Evolutionary conservation across 2,113 vertebrate species (phyloP), one percentile per base, ranked within the genome.

Genomic region (Xenopus borealis): DNA sequence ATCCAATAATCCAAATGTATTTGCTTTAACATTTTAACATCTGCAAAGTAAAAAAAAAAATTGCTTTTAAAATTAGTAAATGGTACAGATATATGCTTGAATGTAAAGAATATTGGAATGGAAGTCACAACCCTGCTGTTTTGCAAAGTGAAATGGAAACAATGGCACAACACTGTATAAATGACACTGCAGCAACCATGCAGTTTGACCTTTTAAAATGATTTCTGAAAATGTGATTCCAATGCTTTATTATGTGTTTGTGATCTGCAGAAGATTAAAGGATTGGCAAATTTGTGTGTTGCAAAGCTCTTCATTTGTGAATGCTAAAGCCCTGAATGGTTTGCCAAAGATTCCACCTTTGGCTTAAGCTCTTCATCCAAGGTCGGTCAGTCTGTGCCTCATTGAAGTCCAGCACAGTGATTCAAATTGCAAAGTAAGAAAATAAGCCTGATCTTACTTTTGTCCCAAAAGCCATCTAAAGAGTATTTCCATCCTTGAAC

Each of bases 181-280:
- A 67, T 14, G 65, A 45, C 65, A 67, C 10, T 68, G 72, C 27
- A 45, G 65, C 64, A 61, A 46, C 18, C 30, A 64, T 62, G 67
- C 74, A 64, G 69, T 27, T 44, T 70, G 59, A 77, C 59, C 61
- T 70, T 23, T 77, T 45, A 55, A 70, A 77, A 67, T 70, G 74
- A 70, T 64, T 77, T 77, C 64, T 64, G 47, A 52, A 69, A 70
- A 33, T 68, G 50, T 64, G 67, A 55, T 75, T 77, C 74, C 59
- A 70, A 40, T 10, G 55, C 30, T 77, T 77, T 77, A 77, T 70
- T 77, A 77, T 53, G 74, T 77, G 74, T 77, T 70, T 77, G 66
- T 77, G 74, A 77, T 77, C 74, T 77, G 74, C 59, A 46, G 66
- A 70, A 70, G 74, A 77, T 77, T 77, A 77, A 77, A 77, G 67